Evolutionary conservation across 2,113 vertebrate genomes (phyloP), one percentile per base, ranked within the genome.

Genomic region (Diphyllodes magnificus): DNA sequence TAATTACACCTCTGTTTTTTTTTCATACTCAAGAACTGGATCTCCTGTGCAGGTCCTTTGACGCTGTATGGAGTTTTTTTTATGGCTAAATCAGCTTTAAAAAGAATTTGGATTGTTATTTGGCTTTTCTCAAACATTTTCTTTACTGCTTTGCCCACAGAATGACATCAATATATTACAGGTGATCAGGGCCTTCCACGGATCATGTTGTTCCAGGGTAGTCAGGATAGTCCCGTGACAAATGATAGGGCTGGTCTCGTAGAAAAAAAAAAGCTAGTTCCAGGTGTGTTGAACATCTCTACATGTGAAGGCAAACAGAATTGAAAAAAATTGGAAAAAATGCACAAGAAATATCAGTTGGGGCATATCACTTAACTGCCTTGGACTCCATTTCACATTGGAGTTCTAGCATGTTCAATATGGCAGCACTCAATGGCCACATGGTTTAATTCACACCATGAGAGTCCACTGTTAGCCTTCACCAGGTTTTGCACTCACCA

Each of bases 11-110:
- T 25, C 6, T 54, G 5, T 13, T 82, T n/a, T n/a, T n/a, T n/a
- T 72, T 72, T 66, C 33, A 50, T 51, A 45, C 13, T 4, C 25
- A 9, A 68, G 31, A 63, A 6, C 11, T 57, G 13, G 9, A 64
- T 64, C 11, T 42, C 5, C 12, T 75, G 6, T 51, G 19, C 4
- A 57, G 6, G 5, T 51, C 8, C 25, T 40, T 73, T 50, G 15
- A 53, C 6, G 5, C 5, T 6, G 0, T 5, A 10, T n/a, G 20
- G 9, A 24, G 6, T 1, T 3, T 27, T 40, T 33, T 71, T 40
- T 2, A 27, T 42, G 8, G 14, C 21, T 31, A 72, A 64, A 42
- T 49, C 17, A 50, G 18, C 21, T 50, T 68, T 68, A 7, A 35
- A 28, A 69, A 50, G 0, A 56, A 84, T 68, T 79, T 50, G 9